These are phyloP conservation scores for Maccullochella peelii DNA, from an alignment of 2,113 vertebrate genomes.

Conservation along the genomic window DNA sequence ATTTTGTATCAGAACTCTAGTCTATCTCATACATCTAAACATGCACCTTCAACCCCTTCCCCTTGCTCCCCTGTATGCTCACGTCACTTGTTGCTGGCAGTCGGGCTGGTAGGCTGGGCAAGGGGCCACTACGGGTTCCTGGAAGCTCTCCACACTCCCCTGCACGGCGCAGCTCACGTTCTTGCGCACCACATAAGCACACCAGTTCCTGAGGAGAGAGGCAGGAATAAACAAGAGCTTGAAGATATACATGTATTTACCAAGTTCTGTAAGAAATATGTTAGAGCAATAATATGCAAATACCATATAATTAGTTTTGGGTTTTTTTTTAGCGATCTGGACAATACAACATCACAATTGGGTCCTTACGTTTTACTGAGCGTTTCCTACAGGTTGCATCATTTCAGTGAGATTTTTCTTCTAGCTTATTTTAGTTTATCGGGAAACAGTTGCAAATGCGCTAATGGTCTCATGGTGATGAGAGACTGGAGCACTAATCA, in stretches of 20 bases:
- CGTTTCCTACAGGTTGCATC: neutral
- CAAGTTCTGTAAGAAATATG: neutral
- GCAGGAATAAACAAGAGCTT: constrained; percentile 20
- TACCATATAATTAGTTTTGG: neutral
- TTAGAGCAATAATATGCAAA: neutral
- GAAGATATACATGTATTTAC: neutral
- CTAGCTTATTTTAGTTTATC: constrained; percentile 2
- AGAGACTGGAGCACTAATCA: constrained; percentile 20
- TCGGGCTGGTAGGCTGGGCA: constrained; percentile 90
- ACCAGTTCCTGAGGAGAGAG: constrained; percentile 91
- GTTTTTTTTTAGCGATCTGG: neutral
- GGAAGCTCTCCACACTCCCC: constrained; percentile 90
- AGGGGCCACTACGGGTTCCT: constrained; percentile 89
- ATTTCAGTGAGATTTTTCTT: neutral
- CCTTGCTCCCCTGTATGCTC: constrained; percentile 68
- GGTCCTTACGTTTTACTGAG: constrained; percentile 2
- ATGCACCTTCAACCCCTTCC: constrained; percentile 48
- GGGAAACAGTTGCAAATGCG: constrained; percentile 1
- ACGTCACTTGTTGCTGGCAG: constrained; percentile 87
- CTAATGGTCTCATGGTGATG: constrained; percentile 1
- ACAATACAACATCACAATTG: constrained; percentile 17
- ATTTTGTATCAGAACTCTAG: constrained; percentile 37
- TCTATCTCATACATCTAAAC: constrained; percentile 46
- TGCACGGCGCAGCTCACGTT: constrained; percentile 96
- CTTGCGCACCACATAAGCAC: constrained; percentile 94